Evolutionary conservation across 2,888 invertebrate species (phyloP).

Genomic region (Cylloceria caligata): DNA sequence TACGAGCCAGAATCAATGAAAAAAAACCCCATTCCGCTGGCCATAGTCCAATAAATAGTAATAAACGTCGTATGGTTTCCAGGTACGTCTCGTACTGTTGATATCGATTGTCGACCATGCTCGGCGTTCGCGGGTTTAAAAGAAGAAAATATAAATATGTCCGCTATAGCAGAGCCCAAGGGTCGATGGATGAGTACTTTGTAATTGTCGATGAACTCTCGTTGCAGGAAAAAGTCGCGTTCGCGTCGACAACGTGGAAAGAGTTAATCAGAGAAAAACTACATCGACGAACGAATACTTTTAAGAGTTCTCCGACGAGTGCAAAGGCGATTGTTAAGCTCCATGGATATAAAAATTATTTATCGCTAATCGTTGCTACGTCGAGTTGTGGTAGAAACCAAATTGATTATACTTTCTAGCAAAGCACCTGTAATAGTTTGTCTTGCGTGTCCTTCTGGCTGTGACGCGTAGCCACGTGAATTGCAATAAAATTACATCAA

Average conservation of each 20-base stretch:
- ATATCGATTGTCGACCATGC: constrained; percentile 38
- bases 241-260: not conserved
- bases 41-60: constrained; percentile 63
- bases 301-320: constrained; percentile 21
- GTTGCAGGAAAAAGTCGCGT: not conserved
- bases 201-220: constrained; percentile 1
- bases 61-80: constrained; percentile 44
- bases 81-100: constrained; percentile 55
- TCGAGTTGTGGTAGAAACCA: not conserved
- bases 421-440: not conserved
- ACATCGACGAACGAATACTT: not conserved
- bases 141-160: not conserved
- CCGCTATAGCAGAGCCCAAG: not conserved
- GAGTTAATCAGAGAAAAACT: not conserved
- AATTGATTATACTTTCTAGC: not conserved
- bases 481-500: constrained; percentile 8
- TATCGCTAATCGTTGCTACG: not conserved
- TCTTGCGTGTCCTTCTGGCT: not conserved
- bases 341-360: not conserved
- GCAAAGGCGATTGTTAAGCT: not conserved
- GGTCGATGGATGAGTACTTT: constrained; percentile 21
- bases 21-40: constrained; percentile 8
- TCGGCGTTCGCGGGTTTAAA: not conserved
- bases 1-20: not conserved
- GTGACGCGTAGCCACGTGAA: not conserved